Conservation (phyloP, 2,113 vertebrate species). For the Abramis brama region DNA sequence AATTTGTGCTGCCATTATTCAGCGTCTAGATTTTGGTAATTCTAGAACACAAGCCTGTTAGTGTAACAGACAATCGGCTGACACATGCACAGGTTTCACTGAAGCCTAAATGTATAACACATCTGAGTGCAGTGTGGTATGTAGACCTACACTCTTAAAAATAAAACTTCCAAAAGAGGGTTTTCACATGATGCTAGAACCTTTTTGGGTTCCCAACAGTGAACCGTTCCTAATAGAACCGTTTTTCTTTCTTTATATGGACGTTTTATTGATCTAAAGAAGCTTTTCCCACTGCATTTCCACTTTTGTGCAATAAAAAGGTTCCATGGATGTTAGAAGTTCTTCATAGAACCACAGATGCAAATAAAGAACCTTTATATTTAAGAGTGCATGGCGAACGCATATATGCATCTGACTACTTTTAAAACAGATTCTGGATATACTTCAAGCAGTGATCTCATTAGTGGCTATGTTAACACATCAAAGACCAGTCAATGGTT, state of each 20-base stretch:
- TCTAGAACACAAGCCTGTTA: not conserved
- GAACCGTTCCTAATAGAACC: no score
- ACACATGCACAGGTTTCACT: not conserved
- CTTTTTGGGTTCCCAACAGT: no score
- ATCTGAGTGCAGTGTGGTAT: not conserved
- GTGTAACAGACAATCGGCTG: not conserved
- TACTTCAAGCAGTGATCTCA: not conserved
- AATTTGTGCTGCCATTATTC: conserved; percentile 59
- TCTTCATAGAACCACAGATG: no score
- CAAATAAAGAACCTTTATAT: no score
- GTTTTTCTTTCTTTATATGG: no score
- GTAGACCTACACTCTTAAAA: not conserved
- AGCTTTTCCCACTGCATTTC: no score
- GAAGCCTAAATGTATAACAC: not conserved
- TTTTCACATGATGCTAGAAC: no score
- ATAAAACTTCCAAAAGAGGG: no score
- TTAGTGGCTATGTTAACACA: not conserved
- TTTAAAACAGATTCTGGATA: not conserved
- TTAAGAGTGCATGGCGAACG: not conserved
- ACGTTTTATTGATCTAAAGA: no score
- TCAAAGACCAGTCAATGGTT: not conserved
- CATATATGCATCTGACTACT: not conserved
- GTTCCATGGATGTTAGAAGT: no score
- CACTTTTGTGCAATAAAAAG: no score
- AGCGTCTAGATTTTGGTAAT: conserved; percentile 54